Evolutionary conservation across 2,888 invertebrate genomes (phyloP), one percentile per base, ranked within the genome.

Genomic region (Drosophila vallismaia): DNA sequence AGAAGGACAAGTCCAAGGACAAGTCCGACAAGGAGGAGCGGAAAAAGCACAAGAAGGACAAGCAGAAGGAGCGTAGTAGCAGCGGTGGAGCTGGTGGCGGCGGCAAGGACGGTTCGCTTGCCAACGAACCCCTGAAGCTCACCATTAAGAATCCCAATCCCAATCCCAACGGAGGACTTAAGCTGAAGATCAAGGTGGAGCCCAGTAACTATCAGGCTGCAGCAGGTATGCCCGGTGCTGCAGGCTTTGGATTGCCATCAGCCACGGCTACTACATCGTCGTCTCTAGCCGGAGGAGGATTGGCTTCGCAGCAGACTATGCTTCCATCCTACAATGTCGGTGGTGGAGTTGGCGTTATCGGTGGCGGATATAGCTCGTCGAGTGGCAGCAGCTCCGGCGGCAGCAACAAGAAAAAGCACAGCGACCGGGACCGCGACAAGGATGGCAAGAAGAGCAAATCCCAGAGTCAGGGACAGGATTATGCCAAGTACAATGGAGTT

Each of bases 121-220:
- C 59, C 42, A 70, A 70, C 19, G 84, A 89, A 38, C 78, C 82
- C 7, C 79, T 92, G 1, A 94, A 95, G 0, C 89, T 97, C 49
- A 96, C 96, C 90, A 95, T 97, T 51, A 97, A 96, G 91, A 97
- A 44, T 19, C 44, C 97, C 91, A 96, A 44, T 94, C 94, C 74
- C 7, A 79, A 79, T 55, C 76, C 79, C 46, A 77, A 80, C 40
- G 76, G 85, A 9, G 76, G 59, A n/a, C 71, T 78, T 0, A 96
- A 96, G 91, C 95, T 96, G 79, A 96, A 96, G 92, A 96, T 97
- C 75, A 93, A 94, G 62, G 93, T 95, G 49, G 94, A 94, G 74
- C 93, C 92, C 45, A 93, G 88, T 50, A 90, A 88, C 49, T 81
- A 84, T 44, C 80, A 82, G 3, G 66, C 78, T 2, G 74, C 74